Percentiles rank a stretch among this genome's conserved stretches.
phyloP scores from a whole-genome alignment of 2,888 invertebrate species.

The Cheilosia vulpina region DNA sequence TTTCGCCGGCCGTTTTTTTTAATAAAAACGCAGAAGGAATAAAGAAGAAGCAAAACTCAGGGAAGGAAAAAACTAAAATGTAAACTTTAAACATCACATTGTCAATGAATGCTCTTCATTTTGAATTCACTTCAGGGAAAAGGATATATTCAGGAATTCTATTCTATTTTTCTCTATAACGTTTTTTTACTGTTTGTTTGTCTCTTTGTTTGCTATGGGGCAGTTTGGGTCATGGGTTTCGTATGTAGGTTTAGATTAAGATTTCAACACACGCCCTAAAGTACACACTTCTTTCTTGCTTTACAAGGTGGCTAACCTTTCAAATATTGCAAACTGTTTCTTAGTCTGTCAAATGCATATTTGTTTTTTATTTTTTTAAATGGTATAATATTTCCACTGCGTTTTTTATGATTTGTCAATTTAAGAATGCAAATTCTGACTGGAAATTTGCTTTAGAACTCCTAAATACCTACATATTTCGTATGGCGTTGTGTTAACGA shows the following conservation, averaged over 20 bases:
- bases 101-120: slow-evolving; percentile 46
- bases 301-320: slow-evolving; percentile 20
- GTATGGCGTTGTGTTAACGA: no score
- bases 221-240: slow-evolving; percentile 36
- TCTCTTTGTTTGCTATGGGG: slow-evolving; percentile 47
- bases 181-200: background rate
- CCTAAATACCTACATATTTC: no score
- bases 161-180: slow-evolving; percentile 6
- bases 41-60: background rate
- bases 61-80: slow-evolving; percentile 30
- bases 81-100: slow-evolving; percentile 62
- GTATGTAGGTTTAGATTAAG: slow-evolving; percentile 15
- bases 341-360: background rate
- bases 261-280: slow-evolving; percentile 1
- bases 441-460: no score
- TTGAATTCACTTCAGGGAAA: slow-evolving; percentile 31
- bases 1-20: slow-evolving; percentile 12
- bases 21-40: slow-evolving; percentile 35
- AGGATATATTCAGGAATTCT: slow-evolving; percentile 26
- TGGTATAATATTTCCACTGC: background rate
- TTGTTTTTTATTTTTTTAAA: background rate
- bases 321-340: slow-evolving; percentile 16
- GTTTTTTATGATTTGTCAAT: no score
- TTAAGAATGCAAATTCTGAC: no score
- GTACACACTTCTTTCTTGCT: background rate